Percentiles rank a stretch among this genome's conserved stretches.
Evolutionary conservation across 1,140 invertebrate species (phyloP).

Genomic region (Popillia japonica): DNA sequence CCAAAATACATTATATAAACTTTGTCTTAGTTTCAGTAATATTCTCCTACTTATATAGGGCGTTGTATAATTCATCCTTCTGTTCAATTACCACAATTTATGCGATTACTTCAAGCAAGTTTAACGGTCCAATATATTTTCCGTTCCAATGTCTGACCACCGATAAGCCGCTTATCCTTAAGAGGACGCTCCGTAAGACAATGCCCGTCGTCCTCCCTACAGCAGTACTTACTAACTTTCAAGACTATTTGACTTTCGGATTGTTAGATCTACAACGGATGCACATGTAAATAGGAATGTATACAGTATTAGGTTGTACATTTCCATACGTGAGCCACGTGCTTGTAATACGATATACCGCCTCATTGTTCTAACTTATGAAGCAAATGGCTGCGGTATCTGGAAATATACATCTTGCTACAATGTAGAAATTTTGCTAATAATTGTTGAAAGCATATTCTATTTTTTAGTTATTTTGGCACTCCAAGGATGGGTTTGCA

Average conservation of each 20-base stretch:
- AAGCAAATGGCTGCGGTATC: no score
- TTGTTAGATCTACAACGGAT: constrained; percentile 14
- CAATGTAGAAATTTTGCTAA: no score
- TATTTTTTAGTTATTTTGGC: no score
- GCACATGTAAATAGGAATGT: constrained; percentile 6
- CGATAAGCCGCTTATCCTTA: constrained; percentile 14
- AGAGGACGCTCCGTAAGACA: constrained; percentile 13
- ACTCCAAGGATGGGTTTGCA: no score
- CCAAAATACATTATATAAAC: not conserved
- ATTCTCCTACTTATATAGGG: not conserved
- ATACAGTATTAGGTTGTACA: constrained; percentile 14
- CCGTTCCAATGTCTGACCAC: constrained; percentile 18
- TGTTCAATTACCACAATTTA: constrained; percentile 29
- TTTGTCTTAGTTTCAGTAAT: not conserved
- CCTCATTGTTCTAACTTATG: not conserved
- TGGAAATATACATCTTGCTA: no score
- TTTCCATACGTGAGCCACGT: not conserved
- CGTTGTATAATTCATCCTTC: not conserved
- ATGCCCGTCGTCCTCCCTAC: constrained; percentile 4
- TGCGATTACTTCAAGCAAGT: constrained; percentile 4
- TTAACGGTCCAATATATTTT: constrained; percentile 31
- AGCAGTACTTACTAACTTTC: not conserved
- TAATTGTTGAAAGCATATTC: no score
- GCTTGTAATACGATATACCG: not conserved
- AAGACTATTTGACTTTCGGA: constrained; percentile 9